Evolutionary conservation across 2,113 vertebrate species (phyloP).

Genomic region (Rhabdornis inornatus): DNA sequence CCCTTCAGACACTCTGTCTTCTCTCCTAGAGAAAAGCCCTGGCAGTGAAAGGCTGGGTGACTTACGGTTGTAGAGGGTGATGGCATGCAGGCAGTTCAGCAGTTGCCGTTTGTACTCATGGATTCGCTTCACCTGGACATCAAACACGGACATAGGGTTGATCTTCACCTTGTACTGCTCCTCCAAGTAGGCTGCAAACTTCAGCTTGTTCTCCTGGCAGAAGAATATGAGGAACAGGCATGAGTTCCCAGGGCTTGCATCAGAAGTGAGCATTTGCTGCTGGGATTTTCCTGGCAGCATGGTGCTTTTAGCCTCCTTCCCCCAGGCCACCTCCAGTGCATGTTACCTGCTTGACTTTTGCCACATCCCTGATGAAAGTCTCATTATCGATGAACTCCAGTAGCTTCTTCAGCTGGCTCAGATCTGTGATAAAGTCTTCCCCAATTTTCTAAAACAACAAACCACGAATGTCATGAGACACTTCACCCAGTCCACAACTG

Average conservation of each 20-base stretch:
- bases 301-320: not conserved
- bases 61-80: slow-evolving; percentile 88
- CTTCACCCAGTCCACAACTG: not conserved
- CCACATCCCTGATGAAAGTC: slow-evolving; percentile 82
- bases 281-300: not conserved
- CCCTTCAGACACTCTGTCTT: not conserved
- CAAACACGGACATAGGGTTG: slow-evolving; percentile 84
- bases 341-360: slow-evolving; percentile 86
- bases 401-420: slow-evolving; percentile 81
- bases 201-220: slow-evolving; percentile 86
- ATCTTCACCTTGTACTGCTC: slow-evolving; percentile 82
- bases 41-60: not conserved
- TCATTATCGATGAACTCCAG: slow-evolving; percentile 76
- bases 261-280: not conserved
- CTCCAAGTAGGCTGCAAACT: slow-evolving; percentile 82
- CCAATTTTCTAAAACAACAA: slow-evolving; percentile 76
- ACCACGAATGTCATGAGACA: not conserved
- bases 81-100: slow-evolving; percentile 83
- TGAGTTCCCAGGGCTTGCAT: not conserved
- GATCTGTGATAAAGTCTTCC: slow-evolving; percentile 83
- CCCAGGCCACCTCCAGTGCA: not conserved
- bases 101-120: slow-evolving; percentile 89
- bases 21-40: not conserved
- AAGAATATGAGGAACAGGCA: not conserved
- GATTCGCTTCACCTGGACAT: slow-evolving; percentile 88